These are phyloP conservation scores for Cecropterus lyciades DNA, from an alignment of 1,140 invertebrate species.

Conservation along the genomic window DNA sequence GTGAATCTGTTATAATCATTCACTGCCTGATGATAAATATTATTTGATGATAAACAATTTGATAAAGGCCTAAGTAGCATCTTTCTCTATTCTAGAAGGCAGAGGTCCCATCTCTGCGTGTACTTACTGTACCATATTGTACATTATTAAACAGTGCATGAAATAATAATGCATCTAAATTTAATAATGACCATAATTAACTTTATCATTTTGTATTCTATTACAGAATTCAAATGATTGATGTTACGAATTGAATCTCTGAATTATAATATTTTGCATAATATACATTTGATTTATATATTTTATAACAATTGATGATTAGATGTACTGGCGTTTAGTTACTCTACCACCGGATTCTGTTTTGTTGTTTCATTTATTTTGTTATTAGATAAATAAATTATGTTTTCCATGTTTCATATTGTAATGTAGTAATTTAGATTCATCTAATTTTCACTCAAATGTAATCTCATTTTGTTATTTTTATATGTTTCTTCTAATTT, in stretches of 20 bases:
- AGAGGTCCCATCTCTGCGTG: no score
- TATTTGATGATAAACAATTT: neutral
- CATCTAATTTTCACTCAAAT: constrained; percentile 59
- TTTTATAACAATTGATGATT: constrained; percentile 32
- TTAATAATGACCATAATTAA: constrained; percentile 5
- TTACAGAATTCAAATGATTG: constrained; percentile 45
- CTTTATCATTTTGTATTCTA: constrained; percentile 24
- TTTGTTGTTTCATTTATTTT: constrained; percentile 41
- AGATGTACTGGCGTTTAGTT: constrained; percentile 50
- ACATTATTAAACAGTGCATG: no score
- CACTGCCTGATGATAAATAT: no score
- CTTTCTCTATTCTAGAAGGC: no score
- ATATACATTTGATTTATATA: constrained; percentile 15
- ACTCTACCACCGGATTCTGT: constrained; percentile 48
- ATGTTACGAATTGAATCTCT: constrained; percentile 64
- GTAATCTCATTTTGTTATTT: constrained; percentile 70
- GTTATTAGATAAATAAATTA: constrained; percentile 46
- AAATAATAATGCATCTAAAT: no score
- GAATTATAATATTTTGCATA: constrained; percentile 31
- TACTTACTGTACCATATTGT: no score
- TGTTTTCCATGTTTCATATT: constrained; percentile 44
- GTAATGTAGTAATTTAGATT: constrained; percentile 32
- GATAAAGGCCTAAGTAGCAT: constrained; percentile 7
- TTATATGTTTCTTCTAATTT: constrained; percentile 46
- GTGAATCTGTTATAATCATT: no score